A percentile compares a stretch with the other conserved stretches of the same genome.
phyloP scores from a whole-genome alignment of 2,113 vertebrate species.

The Coturnix japonica region DNA sequence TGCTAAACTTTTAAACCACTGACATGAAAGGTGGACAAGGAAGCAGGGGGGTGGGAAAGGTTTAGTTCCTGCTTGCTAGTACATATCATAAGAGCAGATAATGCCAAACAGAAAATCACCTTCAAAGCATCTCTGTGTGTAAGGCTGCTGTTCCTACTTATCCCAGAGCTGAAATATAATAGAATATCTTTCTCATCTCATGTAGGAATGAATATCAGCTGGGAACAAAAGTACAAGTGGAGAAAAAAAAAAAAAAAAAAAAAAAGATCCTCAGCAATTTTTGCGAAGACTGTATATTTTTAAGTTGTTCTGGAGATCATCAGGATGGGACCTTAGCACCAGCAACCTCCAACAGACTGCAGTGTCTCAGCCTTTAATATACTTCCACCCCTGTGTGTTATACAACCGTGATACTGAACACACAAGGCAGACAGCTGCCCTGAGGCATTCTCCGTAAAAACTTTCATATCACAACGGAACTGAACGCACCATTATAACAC shows the following conservation, averaged over 20 bases:
- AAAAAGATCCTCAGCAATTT: background rate
- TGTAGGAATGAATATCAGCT: background rate
- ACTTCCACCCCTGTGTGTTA: slow-evolving; percentile 47
- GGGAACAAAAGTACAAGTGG: background rate
- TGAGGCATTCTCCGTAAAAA: slow-evolving; percentile 63
- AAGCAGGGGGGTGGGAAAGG: background rate
- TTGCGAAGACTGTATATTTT: background rate
- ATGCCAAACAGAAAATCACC: background rate
- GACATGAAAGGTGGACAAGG: background rate
- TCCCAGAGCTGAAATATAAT: background rate
- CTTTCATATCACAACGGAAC: slow-evolving; percentile 63
- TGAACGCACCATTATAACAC: slow-evolving; percentile 39
- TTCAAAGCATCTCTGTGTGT: background rate
- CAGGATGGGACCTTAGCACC: slow-evolving; percentile 53
- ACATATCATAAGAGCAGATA: background rate
- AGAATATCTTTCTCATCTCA: background rate
- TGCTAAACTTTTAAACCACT: background rate
- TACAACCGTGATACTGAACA: slow-evolving; percentile 51
- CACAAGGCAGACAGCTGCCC: slow-evolving; percentile 73
- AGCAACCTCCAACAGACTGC: slow-evolving; percentile 54
- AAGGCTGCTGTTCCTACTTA: background rate
- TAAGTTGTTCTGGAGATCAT: background rate
- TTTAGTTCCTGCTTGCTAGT: background rate
- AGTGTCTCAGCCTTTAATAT: slow-evolving; percentile 63
- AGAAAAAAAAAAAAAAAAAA: background rate